phyloP scores from a whole-genome alignment of 1,140 invertebrate species.

The Bombus fervidus region DNA sequence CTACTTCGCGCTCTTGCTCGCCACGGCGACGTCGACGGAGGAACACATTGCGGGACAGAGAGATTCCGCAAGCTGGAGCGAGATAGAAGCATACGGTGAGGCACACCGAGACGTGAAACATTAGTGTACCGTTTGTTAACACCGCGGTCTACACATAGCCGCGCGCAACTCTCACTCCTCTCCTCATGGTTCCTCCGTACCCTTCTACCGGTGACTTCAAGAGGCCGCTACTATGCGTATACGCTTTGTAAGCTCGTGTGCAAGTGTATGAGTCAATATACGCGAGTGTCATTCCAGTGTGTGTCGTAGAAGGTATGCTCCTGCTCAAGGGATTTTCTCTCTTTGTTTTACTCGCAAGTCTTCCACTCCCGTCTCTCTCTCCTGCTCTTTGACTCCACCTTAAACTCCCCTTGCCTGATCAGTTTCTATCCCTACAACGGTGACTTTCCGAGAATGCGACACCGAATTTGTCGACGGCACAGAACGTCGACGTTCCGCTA shows the following conservation, averaged over 20 bases:
- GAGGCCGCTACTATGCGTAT: constrained; percentile 51
- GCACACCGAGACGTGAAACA: constrained; percentile 81
- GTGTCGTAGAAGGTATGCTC: constrained; percentile 15
- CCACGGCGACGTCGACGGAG: constrained; percentile 68
- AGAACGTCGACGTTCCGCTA: constrained; percentile 52
- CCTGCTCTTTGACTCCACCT: constrained; percentile 46
- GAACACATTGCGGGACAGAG: constrained; percentile 47
- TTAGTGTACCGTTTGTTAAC: constrained; percentile 83
- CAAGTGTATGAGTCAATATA: constrained; percentile 29
- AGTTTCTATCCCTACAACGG: constrained; percentile 27
- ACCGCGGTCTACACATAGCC: constrained; percentile 79
- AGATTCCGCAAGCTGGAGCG: constrained; percentile 46
- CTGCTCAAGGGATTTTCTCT: not conserved
- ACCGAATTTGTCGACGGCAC: constrained; percentile 63
- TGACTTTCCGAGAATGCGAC: constrained; percentile 66
- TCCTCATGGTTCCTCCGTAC: constrained; percentile 8
- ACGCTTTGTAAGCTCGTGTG: constrained; percentile 41
- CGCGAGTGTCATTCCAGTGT: constrained; percentile 47
- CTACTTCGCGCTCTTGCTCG: constrained; percentile 78
- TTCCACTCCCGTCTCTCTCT: constrained; percentile 2
- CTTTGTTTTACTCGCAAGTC: not conserved
- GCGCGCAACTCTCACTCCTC: constrained; percentile 53
- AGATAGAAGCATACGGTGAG: constrained; percentile 53
- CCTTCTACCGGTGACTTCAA: constrained; percentile 34
- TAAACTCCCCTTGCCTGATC: constrained; percentile 27